Percentiles rank a stretch among this genome's conserved stretches.
phyloP scores from a whole-genome alignment of 1,140 invertebrate genomes.

The Battus philenor region DNA sequence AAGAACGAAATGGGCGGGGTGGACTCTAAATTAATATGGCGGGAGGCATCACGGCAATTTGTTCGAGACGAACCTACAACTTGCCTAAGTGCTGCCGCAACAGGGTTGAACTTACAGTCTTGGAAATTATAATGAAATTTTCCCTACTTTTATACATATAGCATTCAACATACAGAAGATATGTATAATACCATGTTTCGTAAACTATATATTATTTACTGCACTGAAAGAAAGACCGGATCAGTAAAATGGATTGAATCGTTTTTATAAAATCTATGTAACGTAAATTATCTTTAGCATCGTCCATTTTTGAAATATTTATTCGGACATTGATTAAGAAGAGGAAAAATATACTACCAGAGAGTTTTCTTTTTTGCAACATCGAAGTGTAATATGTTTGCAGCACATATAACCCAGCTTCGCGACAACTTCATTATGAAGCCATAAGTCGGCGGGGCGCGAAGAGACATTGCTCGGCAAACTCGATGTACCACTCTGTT shows the following conservation, averaged over 20 bases:
- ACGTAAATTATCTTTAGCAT: neutral
- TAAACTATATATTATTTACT: too few species aligned
- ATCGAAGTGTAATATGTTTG: slow-evolving; percentile 23
- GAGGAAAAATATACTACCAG: neutral
- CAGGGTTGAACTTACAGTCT: slow-evolving; percentile 54
- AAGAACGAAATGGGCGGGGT: slow-evolving; percentile 40
- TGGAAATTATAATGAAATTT: too few species aligned
- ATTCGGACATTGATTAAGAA: neutral
- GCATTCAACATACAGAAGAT: too few species aligned
- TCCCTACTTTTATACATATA: too few species aligned
- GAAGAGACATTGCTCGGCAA: slow-evolving; percentile 34
- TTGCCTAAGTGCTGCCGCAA: slow-evolving; percentile 49
- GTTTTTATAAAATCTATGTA: too few species aligned
- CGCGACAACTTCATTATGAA: slow-evolving; percentile 60
- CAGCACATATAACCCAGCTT: slow-evolving; percentile 23
- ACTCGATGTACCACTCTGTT: slow-evolving; percentile 33
- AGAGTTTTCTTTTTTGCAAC: slow-evolving; percentile 14
- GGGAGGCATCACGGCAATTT: slow-evolving; percentile 70
- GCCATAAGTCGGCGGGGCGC: slow-evolving; percentile 51
- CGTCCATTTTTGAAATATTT: slow-evolving; percentile 19
- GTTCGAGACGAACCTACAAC: slow-evolving; percentile 66
- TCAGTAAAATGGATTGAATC: too few species aligned
- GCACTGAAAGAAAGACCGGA: too few species aligned
- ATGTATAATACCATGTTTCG: too few species aligned
- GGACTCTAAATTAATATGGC: slow-evolving; percentile 69